These are phyloP conservation scores for Cheilosia soror DNA, from an alignment of 2,888 invertebrate genomes.

Conservation along the genomic window DNA sequence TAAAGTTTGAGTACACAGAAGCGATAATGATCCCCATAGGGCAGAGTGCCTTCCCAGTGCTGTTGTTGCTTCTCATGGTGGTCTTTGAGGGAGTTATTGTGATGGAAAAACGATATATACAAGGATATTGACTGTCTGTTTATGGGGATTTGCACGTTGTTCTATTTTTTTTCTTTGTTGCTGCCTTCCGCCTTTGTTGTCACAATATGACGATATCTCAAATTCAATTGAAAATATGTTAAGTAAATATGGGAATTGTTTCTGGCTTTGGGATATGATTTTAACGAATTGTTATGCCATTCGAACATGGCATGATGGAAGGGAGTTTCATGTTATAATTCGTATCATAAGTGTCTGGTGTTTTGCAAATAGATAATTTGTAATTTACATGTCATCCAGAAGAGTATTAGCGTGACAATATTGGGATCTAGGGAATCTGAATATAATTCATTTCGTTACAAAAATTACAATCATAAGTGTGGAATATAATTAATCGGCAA, in stretches of 20 bases:
- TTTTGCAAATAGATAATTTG: neutral
- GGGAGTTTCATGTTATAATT: neutral
- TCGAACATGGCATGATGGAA: neutral
- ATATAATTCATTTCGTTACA: too few species aligned
- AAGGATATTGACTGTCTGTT: conserved; percentile 66
- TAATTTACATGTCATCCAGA: too few species aligned
- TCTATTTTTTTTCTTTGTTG: neutral
- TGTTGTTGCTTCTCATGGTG: neutral
- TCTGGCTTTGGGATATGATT: conserved; percentile 20
- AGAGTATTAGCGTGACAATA: too few species aligned
- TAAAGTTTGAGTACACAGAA: conserved; percentile 61
- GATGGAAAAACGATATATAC: conserved; percentile 33
- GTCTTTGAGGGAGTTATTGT: conserved; percentile 40
- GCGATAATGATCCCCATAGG: conserved; percentile 67
- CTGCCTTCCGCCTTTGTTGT: conserved; percentile 13
- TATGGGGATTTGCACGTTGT: conserved; percentile 54
- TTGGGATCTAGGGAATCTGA: too few species aligned
- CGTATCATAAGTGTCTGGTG: neutral
- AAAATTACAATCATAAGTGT: too few species aligned
- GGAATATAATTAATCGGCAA: too few species aligned
- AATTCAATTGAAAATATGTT: conserved; percentile 59
- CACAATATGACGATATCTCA: conserved; percentile 36
- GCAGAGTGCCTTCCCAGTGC: conserved; percentile 13
- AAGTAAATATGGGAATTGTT: conserved; percentile 19
- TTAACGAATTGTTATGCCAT: conserved; percentile 2